phyloP scores from a whole-genome alignment of 1,140 invertebrate genomes.

The Zaprionus lachaisei region DNA sequence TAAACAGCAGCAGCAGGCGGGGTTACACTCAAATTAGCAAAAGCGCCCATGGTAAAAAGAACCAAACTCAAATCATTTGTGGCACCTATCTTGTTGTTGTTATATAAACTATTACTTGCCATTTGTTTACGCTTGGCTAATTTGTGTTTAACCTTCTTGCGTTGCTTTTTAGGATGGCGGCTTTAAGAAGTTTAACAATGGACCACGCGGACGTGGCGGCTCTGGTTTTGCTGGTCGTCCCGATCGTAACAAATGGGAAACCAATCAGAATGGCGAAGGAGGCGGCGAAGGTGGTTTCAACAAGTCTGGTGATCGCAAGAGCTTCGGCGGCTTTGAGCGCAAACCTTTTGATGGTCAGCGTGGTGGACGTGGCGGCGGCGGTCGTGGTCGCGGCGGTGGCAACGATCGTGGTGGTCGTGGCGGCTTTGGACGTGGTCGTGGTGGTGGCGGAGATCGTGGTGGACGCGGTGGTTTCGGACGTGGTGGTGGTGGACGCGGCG shows the following conservation, averaged over 20 bases:
- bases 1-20: slow-evolving; percentile 16
- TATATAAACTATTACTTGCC: slow-evolving; percentile 18
- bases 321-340: slow-evolving; percentile 84
- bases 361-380: slow-evolving; percentile 82
- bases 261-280: slow-evolving; percentile 77
- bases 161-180: slow-evolving; percentile 59
- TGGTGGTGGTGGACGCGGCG: slow-evolving; percentile 70
- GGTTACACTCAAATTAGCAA: slow-evolving; percentile 78
- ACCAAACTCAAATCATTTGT: slow-evolving; percentile 73
- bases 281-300: slow-evolving; percentile 77
- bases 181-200: slow-evolving; percentile 65
- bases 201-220: slow-evolving; percentile 81
- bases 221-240: slow-evolving; percentile 76
- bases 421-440: slow-evolving; percentile 77
- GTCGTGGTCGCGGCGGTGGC: slow-evolving; percentile 72
- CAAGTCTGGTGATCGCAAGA: slow-evolving; percentile 82
- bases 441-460: slow-evolving; percentile 75
- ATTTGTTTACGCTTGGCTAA: slow-evolving; percentile 79
- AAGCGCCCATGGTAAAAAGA: slow-evolving; percentile 35
- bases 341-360: slow-evolving; percentile 84
- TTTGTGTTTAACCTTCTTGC: slow-evolving; percentile 74
- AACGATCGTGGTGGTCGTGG: slow-evolving; percentile 82
- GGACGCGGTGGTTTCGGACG: slow-evolving; percentile 73
- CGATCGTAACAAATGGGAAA: slow-evolving; percentile 64
- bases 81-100: slow-evolving; percentile 41